These are phyloP conservation scores for Cephus spinipes DNA, from an alignment of 2,888 invertebrate genomes.

Conservation along the genomic window DNA sequence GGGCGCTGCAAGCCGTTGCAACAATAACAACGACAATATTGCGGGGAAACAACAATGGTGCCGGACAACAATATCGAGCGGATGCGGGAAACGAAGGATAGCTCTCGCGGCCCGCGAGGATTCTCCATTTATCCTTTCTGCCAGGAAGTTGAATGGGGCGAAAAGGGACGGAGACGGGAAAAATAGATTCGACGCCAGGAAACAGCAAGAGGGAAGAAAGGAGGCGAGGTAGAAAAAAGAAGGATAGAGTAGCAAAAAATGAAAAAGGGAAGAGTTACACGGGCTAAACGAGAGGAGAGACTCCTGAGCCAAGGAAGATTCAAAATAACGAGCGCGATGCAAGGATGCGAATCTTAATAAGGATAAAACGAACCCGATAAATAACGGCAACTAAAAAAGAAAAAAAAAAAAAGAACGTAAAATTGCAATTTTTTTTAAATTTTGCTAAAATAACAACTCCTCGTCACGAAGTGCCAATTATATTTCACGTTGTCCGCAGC, in stretches of 20 bases:
- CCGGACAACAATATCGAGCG: conserved; percentile 21
- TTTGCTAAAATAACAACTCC: background rate
- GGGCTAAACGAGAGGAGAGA: conserved; percentile 13
- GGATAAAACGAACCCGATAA: background rate
- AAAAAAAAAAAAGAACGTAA: background rate
- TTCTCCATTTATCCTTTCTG: background rate
- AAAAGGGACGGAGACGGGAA: background rate
- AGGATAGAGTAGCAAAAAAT: conserved; percentile 11
- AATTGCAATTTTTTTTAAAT: background rate
- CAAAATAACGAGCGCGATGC: background rate
- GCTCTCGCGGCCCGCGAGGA: background rate
- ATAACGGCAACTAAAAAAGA: background rate
- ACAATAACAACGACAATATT: conserved; percentile 15
- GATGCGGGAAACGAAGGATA: conserved; percentile 11
- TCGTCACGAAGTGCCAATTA: background rate
- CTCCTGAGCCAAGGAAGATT: background rate
- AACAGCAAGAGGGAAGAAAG: conserved; percentile 8
- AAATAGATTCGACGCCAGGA: background rate
- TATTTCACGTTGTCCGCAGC: background rate
- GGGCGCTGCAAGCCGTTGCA: background rate
- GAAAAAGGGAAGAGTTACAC: background rate
- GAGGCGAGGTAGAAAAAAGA: conserved; percentile 1
- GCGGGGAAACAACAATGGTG: conserved; percentile 17
- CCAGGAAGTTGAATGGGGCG: background rate
- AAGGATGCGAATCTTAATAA: background rate